Evolutionary conservation across 2,888 invertebrate genomes (phyloP).

Genomic region (Acrocera orbiculus): DNA sequence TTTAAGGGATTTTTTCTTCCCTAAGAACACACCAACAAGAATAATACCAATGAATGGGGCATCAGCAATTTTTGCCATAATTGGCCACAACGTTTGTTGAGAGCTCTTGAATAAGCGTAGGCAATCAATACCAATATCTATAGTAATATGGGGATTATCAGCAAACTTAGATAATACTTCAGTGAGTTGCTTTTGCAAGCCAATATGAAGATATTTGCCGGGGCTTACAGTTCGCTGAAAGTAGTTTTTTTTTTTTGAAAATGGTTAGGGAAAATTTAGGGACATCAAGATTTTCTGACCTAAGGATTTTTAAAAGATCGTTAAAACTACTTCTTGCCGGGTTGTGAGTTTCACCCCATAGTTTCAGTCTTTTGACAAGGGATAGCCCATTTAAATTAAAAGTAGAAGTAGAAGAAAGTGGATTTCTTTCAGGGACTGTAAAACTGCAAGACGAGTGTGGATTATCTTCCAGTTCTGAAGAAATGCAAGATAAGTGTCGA

Average conservation of each 20-base stretch:
- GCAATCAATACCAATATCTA: constrained; percentile 7
- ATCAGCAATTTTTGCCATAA: constrained; percentile 3
- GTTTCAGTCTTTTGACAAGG: not conserved
- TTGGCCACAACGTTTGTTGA: constrained; percentile 3
- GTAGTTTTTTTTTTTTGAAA: not conserved
- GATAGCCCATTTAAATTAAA: too few species aligned
- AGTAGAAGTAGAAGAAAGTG: too few species aligned
- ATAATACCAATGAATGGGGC: constrained; percentile 1
- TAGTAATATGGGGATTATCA: not conserved
- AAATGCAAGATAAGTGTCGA: too few species aligned
- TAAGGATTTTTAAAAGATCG: constrained; percentile 1
- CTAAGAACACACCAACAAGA: constrained; percentile 4
- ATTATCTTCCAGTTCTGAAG: too few species aligned
- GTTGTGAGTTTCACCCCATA: not conserved
- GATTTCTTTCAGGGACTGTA: too few species aligned
- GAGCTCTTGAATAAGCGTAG: constrained; percentile 5
- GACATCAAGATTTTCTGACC: not conserved
- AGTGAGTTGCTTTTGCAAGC: constrained; percentile 1
- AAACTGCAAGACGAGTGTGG: too few species aligned
- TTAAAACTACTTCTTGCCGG: constrained; percentile 1
- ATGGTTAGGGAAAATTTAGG: not conserved
- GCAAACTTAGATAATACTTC: not conserved
- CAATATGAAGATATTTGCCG: constrained; percentile 5
- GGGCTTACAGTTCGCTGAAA: constrained; percentile 4
- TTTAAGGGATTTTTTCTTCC: constrained; percentile 4